These are phyloP conservation scores for Caerostris extrusa DNA, from an alignment of 1,140 invertebrate genomes.

Conservation along the genomic window DNA sequence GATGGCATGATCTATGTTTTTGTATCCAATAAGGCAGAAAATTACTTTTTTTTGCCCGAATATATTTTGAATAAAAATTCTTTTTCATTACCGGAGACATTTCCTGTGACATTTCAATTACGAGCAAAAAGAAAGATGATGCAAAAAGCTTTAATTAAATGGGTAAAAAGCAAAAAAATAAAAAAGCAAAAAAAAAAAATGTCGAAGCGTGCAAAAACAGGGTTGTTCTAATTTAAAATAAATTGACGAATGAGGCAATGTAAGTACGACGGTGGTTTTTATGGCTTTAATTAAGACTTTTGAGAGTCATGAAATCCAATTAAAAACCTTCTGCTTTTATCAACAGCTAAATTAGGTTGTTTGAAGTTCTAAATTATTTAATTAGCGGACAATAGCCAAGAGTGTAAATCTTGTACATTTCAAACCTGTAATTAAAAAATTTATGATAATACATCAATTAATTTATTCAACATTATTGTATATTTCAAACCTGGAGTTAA, in stretches of 20 bases:
- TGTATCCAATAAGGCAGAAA: not conserved
- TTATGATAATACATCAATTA: too few species aligned
- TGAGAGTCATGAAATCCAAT: not conserved
- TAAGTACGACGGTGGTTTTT: not conserved
- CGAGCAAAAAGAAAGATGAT: not conserved
- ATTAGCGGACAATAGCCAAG: not conserved
- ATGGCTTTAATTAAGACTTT: not conserved
- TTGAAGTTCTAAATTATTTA: slow-evolving; percentile 1
- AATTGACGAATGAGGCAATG: not conserved
- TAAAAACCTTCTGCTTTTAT: not conserved
- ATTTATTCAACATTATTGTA: too few species aligned
- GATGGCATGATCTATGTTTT: not conserved
- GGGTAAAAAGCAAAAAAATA: not conserved
- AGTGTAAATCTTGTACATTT: too few species aligned
- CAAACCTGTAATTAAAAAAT: too few species aligned
- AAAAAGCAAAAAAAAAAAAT: too few species aligned
- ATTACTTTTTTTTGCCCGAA: not conserved
- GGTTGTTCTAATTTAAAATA: not conserved
- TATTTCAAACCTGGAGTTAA: too few species aligned
- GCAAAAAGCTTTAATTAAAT: not conserved
- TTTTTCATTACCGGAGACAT: not conserved
- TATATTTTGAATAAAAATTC: not conserved
- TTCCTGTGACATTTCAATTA: slow-evolving; percentile 21
- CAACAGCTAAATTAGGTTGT: not conserved
- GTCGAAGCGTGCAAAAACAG: not conserved